Conservation (phyloP, 2,888 invertebrate species). For the Cerastis rubricosa region DNA sequence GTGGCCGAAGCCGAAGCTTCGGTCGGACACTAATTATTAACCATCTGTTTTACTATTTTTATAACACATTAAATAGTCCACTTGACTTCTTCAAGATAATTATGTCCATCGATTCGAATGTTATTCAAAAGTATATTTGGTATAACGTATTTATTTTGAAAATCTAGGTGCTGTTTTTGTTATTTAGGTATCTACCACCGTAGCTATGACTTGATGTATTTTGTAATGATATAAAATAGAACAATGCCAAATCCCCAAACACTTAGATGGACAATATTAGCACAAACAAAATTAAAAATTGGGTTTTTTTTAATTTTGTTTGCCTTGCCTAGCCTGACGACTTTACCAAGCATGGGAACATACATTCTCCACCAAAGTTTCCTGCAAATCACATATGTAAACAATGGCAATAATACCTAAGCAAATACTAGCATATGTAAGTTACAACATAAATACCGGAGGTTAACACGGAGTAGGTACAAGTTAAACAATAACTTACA, state of each 20-base stretch:
- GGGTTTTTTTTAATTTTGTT: no score
- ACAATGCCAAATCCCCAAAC: not conserved
- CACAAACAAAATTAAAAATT: not conserved
- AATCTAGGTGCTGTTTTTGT: not conserved
- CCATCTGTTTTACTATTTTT: slow-evolving; percentile 10
- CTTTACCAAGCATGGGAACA: not conserved
- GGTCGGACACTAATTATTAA: no score
- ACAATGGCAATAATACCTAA: slow-evolving; percentile 38
- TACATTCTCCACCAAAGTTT: slow-evolving; percentile 10
- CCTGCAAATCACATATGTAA: slow-evolving; percentile 6
- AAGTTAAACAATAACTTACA: slow-evolving; percentile 51
- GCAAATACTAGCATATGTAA: slow-evolving; percentile 47
- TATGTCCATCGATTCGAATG: not conserved
- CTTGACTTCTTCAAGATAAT: slow-evolving; percentile 20
- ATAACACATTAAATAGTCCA: slow-evolving; percentile 3
- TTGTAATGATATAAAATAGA: not conserved
- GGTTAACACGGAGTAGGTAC: slow-evolving; percentile 18
- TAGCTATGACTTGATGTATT: not conserved
- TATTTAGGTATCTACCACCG: not conserved
- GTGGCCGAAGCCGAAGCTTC: no score
- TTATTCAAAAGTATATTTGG: not conserved
- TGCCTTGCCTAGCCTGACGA: no score
- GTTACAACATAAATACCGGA: slow-evolving; percentile 47
- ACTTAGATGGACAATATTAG: not conserved
- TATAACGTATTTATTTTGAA: not conserved